Percentiles rank a stretch among this genome's conserved stretches.
Evolutionary conservation across 2,113 vertebrate genomes (phyloP).

Genomic region (Morone chrysops): DNA sequence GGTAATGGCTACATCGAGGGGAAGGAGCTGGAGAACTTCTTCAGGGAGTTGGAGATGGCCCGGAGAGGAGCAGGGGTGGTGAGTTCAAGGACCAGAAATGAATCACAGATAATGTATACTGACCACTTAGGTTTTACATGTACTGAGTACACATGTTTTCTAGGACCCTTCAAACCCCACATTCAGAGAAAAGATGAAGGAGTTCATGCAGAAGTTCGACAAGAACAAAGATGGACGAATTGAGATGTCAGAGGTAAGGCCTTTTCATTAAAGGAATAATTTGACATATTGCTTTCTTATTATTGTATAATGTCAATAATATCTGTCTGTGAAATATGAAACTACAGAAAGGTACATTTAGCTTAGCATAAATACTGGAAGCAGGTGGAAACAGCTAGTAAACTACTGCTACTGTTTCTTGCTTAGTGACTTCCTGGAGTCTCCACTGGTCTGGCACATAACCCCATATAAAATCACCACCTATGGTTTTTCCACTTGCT

Average conservation of each 20-base stretch:
- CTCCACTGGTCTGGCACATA: neutral
- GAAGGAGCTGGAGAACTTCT: conserved; percentile 98
- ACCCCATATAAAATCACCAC: neutral
- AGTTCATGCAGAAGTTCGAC: conserved; percentile 98
- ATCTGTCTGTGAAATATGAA: too few species aligned
- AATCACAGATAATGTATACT: neutral
- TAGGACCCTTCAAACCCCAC: conserved; percentile 89
- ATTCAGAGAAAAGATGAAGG: conserved; percentile 95
- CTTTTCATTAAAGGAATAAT: neutral
- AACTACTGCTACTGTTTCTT: neutral
- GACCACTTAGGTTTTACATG: neutral
- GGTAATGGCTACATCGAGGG: conserved; percentile 99
- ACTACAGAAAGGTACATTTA: neutral
- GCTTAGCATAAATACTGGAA: neutral
- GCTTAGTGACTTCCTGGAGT: neutral
- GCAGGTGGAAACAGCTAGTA: too few species aligned
- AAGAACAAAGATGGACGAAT: conserved; percentile 96
- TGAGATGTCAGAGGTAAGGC: conserved; percentile 96
- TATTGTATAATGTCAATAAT: too few species aligned
- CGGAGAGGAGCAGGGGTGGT: conserved; percentile 95
- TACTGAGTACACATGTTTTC: conserved; percentile 20
- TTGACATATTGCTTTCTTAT: neutral
- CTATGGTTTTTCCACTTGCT: too few species aligned
- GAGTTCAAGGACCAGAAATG: conserved; percentile 72
- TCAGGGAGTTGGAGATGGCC: conserved; percentile 92